A percentile compares a stretch with the other conserved stretches of the same genome.
These are phyloP conservation scores for Druon quercuslanigerum DNA, from an alignment of 1,140 invertebrate species.

Conservation along the genomic window DNA sequence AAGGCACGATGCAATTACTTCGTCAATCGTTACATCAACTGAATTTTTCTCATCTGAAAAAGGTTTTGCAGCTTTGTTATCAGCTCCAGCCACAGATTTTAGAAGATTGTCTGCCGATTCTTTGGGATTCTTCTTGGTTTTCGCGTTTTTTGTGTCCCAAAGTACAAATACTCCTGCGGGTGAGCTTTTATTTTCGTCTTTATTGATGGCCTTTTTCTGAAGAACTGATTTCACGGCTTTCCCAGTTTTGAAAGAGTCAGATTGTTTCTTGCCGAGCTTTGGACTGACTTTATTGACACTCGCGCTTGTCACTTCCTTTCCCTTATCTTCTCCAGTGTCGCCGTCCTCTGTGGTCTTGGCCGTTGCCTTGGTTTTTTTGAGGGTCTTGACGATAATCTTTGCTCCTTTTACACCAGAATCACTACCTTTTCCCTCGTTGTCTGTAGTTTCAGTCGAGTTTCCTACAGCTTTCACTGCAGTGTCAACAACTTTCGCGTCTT, in stretches of 20 bases:
- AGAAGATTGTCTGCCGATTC: slow-evolving; percentile 36
- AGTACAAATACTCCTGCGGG: neutral
- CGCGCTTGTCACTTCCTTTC: slow-evolving; percentile 37
- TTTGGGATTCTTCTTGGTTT: slow-evolving; percentile 44
- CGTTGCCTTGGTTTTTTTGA: slow-evolving; percentile 60
- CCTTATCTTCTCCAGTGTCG: slow-evolving; percentile 45
- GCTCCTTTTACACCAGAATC: slow-evolving; percentile 57
- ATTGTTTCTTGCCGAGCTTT: slow-evolving; percentile 56
- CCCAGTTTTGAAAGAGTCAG: slow-evolving; percentile 49
- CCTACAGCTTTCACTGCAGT: slow-evolving; percentile 34
- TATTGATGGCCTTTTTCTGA: slow-evolving; percentile 41
- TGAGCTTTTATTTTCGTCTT: slow-evolving; percentile 46
- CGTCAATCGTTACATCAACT: slow-evolving; percentile 70
- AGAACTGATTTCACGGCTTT: slow-evolving; percentile 43
- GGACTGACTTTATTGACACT: slow-evolving; percentile 54
- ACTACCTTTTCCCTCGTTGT: slow-evolving; percentile 47
- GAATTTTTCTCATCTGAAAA: slow-evolving; percentile 59
- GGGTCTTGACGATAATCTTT: slow-evolving; percentile 64
- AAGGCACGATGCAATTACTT: slow-evolving; percentile 69
- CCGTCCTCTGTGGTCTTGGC: slow-evolving; percentile 36
- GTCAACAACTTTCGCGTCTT: slow-evolving; percentile 38
- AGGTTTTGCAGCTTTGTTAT: slow-evolving; percentile 32
- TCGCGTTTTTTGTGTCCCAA: slow-evolving; percentile 36
- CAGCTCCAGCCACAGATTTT: slow-evolving; percentile 30
- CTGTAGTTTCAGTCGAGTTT: slow-evolving; percentile 44